Evolutionary conservation across 2,888 invertebrate genomes (phyloP), one percentile per base, ranked within the genome.

Genomic region (Empis stercorea): DNA sequence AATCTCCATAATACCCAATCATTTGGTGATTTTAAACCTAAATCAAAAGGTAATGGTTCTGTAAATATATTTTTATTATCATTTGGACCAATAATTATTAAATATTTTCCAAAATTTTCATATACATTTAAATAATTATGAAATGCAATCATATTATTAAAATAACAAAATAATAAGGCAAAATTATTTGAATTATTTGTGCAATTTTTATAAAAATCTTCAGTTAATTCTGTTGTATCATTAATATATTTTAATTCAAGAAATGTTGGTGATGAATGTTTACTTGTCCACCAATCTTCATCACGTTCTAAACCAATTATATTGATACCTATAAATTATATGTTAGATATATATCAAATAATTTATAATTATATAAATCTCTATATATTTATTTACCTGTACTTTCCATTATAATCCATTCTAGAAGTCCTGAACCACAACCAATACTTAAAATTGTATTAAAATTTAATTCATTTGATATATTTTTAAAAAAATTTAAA

Each of bases 371-470:
- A 34, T 34, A n/a, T 34, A 16, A 17, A 20, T 36, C n/a, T n/a
- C n/a, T n/a, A n/a, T 13, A 30, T 11, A 16, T 39, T 17, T 27
- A 41, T 51, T 53, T 65, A 84, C 85, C 79, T 56, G 78, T 76
- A 56, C 77, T 76, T 63, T 77, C 68, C 39, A 70, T 69, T 42
- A 88, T 68, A 54, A 87, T 76, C 87, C 87, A 87, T 65, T 88
- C 88, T 30, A 88, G 69, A n/a, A 88, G 68, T 1, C 87, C 87
- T 52, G 80, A 80, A 13, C 88, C 87, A 62, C 87, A 87, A 2
- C 87, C 87, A 32, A 88, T 67, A 54, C 87, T 87, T 47, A 80
- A 62, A 36, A 87, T 65, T 23, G 69, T 70, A 7, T 64, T 59
- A 54, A 79, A 70, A 6, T 68, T 53, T 15, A 74, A 60, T 32